Conservation (phyloP, 2,888 invertebrate genomes). For the Stomorhina lunata region DNA sequence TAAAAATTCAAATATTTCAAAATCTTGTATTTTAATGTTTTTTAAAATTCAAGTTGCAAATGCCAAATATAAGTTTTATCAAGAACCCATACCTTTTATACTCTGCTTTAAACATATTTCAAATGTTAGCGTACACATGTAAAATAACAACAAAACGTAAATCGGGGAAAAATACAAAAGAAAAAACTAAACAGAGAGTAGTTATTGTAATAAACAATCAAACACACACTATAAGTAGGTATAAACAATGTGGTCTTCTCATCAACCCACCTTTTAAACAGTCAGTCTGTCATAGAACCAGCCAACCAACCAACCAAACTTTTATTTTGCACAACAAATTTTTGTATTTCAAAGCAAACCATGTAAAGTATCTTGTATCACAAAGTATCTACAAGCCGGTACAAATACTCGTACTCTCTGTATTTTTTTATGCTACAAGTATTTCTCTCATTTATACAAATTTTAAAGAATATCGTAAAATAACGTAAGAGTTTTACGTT, state of each 20-base stretch:
- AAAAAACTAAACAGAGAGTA: conserved; percentile 35
- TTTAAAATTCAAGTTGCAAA: too few species aligned
- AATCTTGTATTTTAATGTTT: too few species aligned
- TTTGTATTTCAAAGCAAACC: conserved; percentile 1
- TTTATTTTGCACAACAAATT: not conserved
- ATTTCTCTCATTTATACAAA: conserved; percentile 1
- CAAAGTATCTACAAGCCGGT: conserved; percentile 30
- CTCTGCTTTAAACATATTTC: not conserved
- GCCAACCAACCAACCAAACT: not conserved
- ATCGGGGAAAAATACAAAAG: not conserved
- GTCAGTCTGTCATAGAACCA: conserved; percentile 5
- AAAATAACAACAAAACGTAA: conserved; percentile 20
- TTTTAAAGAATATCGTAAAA: conserved; percentile 20
- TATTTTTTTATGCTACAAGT: not conserved
- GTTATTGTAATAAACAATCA: not conserved
- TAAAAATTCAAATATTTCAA: too few species aligned
- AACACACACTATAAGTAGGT: not conserved
- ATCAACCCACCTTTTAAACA: not conserved
- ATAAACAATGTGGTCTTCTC: not conserved
- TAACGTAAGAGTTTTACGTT: not conserved
- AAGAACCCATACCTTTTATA: not conserved
- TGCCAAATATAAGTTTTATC: too few species aligned
- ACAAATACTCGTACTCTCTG: not conserved
- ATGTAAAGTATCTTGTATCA: too few species aligned
- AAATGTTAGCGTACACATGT: not conserved